These are phyloP conservation scores for Amphilophus citrinellus DNA, from an alignment of 2,113 vertebrate genomes.

Conservation along the genomic window DNA sequence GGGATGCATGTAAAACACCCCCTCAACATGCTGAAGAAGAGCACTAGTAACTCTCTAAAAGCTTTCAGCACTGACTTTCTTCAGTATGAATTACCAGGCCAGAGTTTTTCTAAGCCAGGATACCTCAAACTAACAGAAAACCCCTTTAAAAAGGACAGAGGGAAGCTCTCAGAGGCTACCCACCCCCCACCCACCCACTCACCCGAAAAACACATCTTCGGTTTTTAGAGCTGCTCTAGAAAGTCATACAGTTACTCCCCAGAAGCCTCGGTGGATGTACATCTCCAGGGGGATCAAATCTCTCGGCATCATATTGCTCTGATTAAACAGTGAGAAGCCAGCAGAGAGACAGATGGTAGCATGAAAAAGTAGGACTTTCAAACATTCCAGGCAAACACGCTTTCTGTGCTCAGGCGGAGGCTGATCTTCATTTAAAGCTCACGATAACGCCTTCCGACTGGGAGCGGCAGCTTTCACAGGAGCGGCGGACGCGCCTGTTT, in stretches of 20 bases:
- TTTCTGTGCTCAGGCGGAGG: neutral
- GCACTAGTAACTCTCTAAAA: neutral
- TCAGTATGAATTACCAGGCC: neutral
- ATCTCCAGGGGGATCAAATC: constrained; percentile 60
- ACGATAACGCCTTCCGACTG: neutral
- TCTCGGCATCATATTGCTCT: constrained; percentile 65
- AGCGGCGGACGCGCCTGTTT: neutral
- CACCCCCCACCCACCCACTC: no score
- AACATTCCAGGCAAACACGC: constrained; percentile 33
- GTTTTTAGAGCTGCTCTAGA: constrained; percentile 66
- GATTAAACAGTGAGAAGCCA: constrained; percentile 70
- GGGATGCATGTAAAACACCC: neutral
- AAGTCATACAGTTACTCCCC: constrained; percentile 56
- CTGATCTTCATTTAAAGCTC: constrained; percentile 21
- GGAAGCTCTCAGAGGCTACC: neutral
- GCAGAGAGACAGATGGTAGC: constrained; percentile 59
- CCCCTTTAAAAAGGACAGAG: constrained; percentile 20
- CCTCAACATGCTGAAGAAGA: neutral
- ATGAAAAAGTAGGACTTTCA: constrained; percentile 57
- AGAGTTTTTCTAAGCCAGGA: constrained; percentile 28
- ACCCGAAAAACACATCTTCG: constrained; percentile 1
- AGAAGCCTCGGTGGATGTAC: constrained; percentile 45
- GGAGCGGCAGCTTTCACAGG: neutral
- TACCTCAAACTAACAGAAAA: constrained; percentile 54
- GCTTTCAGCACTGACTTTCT: neutral